Evolutionary conservation across 1,140 invertebrate genomes (phyloP), one percentile per base, ranked within the genome.

Genomic region (Aricia agestis): DNA sequence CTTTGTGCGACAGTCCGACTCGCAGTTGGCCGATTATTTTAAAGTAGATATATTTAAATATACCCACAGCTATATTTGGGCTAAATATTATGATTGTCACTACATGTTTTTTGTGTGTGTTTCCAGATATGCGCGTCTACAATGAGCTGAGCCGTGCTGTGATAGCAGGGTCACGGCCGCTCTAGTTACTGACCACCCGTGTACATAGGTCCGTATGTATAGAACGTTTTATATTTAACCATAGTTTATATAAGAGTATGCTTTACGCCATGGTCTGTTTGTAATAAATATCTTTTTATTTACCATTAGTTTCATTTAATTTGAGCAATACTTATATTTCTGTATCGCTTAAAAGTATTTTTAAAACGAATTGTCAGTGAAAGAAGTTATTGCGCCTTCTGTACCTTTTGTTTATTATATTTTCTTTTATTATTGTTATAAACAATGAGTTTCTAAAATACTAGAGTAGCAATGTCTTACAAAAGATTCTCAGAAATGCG

Each of bases 51-150:
- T n/a, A n/a, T n/a, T n/a, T 25, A 25, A 25, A 25, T 25, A 25
- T 25, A 1, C 25, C 25, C 25, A 25, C 25, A 25, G 25, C 25
- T 25, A 3, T 25, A 25, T 15, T 17, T 17, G 1, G 15, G 5
- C 1, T 59, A 58, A 58, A 58, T 15, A 58, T 17, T n/a, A 15
- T n/a, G n/a, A n/a, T 73, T 69, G 15, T 25, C 15, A 15, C 11
- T 17, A 36, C n/a, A 31, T 32, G 25, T 25, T 25, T 25, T 57
- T 11, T 18, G 6, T 67, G 19, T 69, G 9, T 59, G 17, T 18
- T 75, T 75, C 19, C 85, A 89, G 87, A 79, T 89, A 89, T 85
- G 85, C 85, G 87, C 87, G 87, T 66, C 83, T 90, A 71, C 77
- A 88, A 74, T 89, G 74, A 84, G 76, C 74, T 89, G 74, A 84